Conservation (phyloP, 1,140 invertebrate species). For the Hylaeus volcanicus region DNA sequence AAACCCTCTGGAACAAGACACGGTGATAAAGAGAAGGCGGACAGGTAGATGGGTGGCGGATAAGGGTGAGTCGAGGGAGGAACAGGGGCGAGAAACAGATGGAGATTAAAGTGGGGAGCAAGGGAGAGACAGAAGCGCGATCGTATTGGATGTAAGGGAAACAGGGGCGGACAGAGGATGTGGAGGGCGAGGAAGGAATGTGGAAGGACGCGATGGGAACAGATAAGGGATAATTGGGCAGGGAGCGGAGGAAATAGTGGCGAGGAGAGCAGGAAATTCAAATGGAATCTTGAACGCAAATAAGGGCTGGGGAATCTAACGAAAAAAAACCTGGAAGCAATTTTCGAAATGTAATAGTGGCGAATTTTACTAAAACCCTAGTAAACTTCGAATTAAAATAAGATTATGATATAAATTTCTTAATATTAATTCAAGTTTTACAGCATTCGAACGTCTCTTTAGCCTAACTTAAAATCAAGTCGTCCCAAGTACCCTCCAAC, state of each 20-base stretch:
- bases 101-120: conserved; percentile 31
- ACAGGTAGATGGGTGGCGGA: conserved; percentile 8
- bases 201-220: conserved; percentile 17
- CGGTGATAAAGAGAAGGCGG: neutral
- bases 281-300: conserved; percentile 10
- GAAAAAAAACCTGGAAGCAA: neutral
- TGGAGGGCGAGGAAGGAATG: neutral
- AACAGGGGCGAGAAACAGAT: conserved; percentile 28
- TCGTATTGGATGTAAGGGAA: conserved; percentile 20
- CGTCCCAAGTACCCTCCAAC: too few relatives aligned
- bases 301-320: neutral
- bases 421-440: too few relatives aligned
- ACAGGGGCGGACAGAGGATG: neutral
- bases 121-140: conserved; percentile 9
- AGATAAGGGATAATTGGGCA: conserved; percentile 30
- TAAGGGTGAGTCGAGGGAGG: neutral
- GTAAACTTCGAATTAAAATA: too few relatives aligned
- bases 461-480: too few relatives aligned
- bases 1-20: neutral
- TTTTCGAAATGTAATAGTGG: too few relatives aligned
- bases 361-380: too few relatives aligned
- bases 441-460: too few relatives aligned
- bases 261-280: neutral
- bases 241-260: neutral
- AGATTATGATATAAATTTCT: too few relatives aligned